phyloP scores from a whole-genome alignment of 2,113 vertebrate genomes.

The Nicator chloris region DNA sequence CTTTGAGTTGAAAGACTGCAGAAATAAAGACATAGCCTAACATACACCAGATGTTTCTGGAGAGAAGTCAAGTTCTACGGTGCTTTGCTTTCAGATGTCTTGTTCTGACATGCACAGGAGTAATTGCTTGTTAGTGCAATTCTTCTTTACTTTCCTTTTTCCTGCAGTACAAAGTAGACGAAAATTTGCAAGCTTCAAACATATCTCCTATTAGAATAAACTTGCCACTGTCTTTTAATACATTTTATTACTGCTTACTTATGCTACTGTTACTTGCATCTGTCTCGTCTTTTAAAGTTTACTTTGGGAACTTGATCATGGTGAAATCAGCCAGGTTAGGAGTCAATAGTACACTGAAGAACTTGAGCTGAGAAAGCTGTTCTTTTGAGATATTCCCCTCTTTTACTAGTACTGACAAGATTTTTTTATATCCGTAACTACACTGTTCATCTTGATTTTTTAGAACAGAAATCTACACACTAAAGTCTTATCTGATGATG shows the following conservation, averaged over 20 bases:
- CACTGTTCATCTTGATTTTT: not conserved
- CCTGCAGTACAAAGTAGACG: not conserved
- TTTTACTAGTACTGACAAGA: not conserved
- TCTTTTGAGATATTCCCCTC: not conserved
- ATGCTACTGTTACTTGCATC: not conserved
- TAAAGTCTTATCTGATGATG: not conserved
- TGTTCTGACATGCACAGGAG: not conserved
- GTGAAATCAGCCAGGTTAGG: not conserved
- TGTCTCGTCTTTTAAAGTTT: not conserved
- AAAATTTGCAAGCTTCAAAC: not conserved
- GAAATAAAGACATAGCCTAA: not conserved
- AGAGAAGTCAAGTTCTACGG: not conserved
- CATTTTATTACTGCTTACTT: not conserved
- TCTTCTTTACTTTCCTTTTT: not conserved
- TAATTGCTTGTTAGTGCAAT: not conserved
- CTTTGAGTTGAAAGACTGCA: not conserved
- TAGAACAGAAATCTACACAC: not conserved
- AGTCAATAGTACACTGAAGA: not conserved
- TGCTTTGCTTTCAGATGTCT: not conserved
- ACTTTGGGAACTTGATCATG: not conserved
- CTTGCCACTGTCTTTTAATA: not conserved
- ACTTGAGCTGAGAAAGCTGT: not conserved
- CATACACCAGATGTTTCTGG: not conserved
- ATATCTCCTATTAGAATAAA: not conserved
- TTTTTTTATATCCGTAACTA: not conserved